A percentile compares a stretch with the other conserved stretches of the same genome.
Evolutionary conservation across 2,888 invertebrate species (phyloP).

Genomic region (Heterodera filipjevi): DNA sequence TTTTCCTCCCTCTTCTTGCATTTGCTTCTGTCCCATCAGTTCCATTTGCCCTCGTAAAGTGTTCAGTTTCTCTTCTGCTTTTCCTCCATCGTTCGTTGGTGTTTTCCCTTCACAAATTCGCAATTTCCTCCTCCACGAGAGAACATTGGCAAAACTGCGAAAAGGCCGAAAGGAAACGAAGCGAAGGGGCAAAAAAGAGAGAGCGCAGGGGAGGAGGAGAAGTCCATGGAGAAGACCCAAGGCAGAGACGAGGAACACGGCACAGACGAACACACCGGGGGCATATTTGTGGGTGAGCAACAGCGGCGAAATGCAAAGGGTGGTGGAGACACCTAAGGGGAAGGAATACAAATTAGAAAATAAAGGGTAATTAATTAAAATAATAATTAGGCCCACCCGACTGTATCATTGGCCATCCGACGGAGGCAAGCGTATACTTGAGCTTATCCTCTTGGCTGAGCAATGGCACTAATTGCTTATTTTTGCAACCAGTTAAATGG

Average conservation of each 20-base stretch:
- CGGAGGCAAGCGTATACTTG: constrained; percentile 55
- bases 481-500: neutral
- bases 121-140: neutral
- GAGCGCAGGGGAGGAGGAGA: constrained; percentile 56
- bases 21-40: neutral
- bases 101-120: neutral
- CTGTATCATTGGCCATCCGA: constrained; percentile 65
- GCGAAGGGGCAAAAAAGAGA: constrained; percentile 45
- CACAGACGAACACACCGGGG: constrained; percentile 60
- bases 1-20: neutral
- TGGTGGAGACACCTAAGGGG: constrained; percentile 47
- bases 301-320: constrained; percentile 60
- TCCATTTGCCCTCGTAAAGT: neutral
- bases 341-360: neutral
- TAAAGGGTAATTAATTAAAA: neutral
- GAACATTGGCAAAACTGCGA: neutral
- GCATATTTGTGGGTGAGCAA: constrained; percentile 57
- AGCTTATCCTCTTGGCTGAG: constrained; percentile 43
- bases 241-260: constrained; percentile 60
- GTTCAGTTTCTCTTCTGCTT: neutral
- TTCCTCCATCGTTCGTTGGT: neutral
- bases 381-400: constrained; percentile 49
- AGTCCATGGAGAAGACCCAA: constrained; percentile 61
- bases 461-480: constrained; percentile 16
- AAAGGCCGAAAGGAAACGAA: constrained; percentile 4